Conservation (phyloP, 2,888 invertebrate species). For the Microctonus aethiopoides region DNA sequence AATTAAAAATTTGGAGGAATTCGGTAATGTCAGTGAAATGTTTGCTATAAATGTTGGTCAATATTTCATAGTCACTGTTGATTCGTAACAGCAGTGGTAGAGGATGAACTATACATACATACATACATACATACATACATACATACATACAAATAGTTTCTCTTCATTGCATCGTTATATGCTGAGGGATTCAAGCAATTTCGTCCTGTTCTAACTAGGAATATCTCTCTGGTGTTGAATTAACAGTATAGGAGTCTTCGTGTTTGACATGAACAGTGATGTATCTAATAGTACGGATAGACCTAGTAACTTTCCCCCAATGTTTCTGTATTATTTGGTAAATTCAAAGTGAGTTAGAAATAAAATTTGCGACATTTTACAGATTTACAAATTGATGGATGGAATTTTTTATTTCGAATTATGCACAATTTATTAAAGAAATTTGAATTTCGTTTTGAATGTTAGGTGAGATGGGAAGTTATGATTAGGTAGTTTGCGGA, state of each 20-base stretch:
- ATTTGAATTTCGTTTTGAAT: not conserved
- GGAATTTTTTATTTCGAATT: not conserved
- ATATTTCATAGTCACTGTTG: not conserved
- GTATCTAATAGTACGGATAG: not conserved
- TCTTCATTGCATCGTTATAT: not conserved
- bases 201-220: constrained; percentile 6
- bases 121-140: not conserved
- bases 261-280: constrained; percentile 11
- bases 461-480: not conserved
- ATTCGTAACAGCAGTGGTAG: not conserved
- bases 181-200: not conserved
- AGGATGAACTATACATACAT: not conserved
- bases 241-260: not conserved
- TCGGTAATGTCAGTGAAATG: not conserved
- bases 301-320: constrained; percentile 8
- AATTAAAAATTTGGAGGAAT: not conserved
- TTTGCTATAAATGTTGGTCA: not conserved
- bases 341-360: constrained; percentile 9
- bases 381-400: not conserved
- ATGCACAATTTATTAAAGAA: not conserved
- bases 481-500: not conserved
- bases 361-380: not conserved
- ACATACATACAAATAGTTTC: not conserved
- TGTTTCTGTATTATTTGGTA: not conserved
- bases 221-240: constrained; percentile 20